These are phyloP conservation scores for Pseudorectes ferrugineus DNA, from an alignment of 2,113 vertebrate species.

Conservation along the genomic window DNA sequence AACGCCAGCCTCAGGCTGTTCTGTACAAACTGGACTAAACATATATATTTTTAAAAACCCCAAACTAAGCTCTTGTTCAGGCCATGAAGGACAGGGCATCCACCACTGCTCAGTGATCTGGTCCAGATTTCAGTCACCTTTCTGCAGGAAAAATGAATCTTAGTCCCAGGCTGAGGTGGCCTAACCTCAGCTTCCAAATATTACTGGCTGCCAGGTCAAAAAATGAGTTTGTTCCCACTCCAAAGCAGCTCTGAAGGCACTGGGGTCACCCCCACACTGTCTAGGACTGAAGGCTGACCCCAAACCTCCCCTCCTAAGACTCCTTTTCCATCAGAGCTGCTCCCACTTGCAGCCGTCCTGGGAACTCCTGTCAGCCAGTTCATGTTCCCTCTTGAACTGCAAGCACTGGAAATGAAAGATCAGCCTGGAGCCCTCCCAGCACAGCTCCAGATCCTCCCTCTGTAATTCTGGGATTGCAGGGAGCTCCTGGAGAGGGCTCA, in stretches of 20 bases:
- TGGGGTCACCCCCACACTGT: background rate
- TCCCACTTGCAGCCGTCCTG: background rate
- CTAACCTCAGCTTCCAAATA: background rate
- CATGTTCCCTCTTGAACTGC: background rate
- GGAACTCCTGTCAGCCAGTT: background rate
- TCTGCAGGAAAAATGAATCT: background rate
- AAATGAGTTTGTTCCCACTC: background rate
- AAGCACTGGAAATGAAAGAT: background rate
- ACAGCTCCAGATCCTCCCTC: background rate
- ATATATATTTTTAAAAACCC: background rate
- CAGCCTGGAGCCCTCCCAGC: background rate
- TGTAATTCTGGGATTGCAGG: background rate
- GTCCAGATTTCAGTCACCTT: background rate
- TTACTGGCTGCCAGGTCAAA: background rate
- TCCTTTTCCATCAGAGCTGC: background rate
- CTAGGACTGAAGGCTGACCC: background rate
- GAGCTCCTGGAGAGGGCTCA: background rate
- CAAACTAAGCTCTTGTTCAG: background rate
- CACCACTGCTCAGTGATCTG: no score
- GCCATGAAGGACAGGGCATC: background rate
- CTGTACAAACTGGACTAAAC: background rate
- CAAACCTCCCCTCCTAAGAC: background rate
- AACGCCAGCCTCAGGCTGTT: background rate
- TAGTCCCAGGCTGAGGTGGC: background rate
- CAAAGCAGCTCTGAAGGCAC: background rate